These are phyloP conservation scores for Plagiodera versicolora DNA, from an alignment of 2,888 invertebrate species.

Conservation along the genomic window DNA sequence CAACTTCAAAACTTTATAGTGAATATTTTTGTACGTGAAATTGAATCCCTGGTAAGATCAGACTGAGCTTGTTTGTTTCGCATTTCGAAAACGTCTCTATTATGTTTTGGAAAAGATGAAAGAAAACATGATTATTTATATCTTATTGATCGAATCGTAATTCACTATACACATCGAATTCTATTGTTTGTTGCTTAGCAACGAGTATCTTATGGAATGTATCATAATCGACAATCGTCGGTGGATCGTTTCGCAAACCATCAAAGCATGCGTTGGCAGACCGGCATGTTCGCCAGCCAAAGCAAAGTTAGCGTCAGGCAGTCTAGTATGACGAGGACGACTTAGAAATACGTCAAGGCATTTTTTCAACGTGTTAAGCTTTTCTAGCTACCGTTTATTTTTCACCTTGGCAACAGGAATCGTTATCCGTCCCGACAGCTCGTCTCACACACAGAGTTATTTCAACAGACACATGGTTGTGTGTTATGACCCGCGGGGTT, in stretches of 20 bases:
- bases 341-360: conserved; percentile 25
- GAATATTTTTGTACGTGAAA: no score
- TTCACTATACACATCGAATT: no score
- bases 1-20: no score
- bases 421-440: conserved; percentile 9
- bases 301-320: conserved; percentile 36
- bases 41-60: no score
- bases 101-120: no score
- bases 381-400: conserved; percentile 15
- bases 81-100: no score
- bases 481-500: neutral
- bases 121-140: no score
- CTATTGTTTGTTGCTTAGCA: no score
- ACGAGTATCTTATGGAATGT: no score
- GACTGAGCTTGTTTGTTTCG: no score
- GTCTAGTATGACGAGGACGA: conserved; percentile 25
- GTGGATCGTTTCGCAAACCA: neutral
- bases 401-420: conserved; percentile 23
- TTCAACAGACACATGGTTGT: neutral
- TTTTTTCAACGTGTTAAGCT: conserved; percentile 22
- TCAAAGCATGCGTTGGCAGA: neutral
- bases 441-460: neutral
- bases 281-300: neutral
- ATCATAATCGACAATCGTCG: no score
- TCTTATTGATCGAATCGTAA: no score